Percentiles rank a stretch among this genome's conserved stretches.
phyloP scores from a whole-genome alignment of 1,140 invertebrate genomes.

The Leptopilina clavipes region DNA sequence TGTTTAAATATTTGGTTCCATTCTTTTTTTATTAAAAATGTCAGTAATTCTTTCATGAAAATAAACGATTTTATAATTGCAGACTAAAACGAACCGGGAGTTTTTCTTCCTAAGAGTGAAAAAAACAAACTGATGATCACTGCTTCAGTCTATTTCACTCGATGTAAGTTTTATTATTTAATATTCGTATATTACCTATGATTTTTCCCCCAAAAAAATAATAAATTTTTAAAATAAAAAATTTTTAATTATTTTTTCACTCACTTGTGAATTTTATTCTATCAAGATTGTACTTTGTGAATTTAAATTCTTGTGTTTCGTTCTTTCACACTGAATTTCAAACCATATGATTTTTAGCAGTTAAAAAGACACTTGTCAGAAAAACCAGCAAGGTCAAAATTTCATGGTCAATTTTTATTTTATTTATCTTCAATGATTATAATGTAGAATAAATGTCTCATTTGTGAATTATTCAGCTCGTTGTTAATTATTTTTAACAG shows the following conservation, averaged over 20 bases:
- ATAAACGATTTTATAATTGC: background rate
- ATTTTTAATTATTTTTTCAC: background rate
- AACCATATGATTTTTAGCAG: background rate
- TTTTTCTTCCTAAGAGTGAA: background rate
- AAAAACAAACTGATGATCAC: slow-evolving; percentile 1
- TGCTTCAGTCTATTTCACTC: background rate
- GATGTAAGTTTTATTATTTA: background rate
- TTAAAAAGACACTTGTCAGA: background rate
- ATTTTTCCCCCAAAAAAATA: background rate
- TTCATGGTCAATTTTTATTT: slow-evolving; percentile 6
- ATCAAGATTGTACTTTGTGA: no score
- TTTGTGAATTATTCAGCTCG: no score
- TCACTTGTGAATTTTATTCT: no score
- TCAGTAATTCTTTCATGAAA: background rate
- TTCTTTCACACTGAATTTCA: background rate
- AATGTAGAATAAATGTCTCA: no score
- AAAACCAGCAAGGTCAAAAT: background rate
- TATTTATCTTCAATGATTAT: background rate
- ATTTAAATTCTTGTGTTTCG: background rate
- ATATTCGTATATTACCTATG: background rate
- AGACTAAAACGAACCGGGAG: background rate
- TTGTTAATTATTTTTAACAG: no score
- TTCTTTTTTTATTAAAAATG: background rate
- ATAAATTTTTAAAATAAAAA: background rate
- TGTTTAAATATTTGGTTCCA: background rate